Evolutionary conservation across 2,888 invertebrate species (phyloP), one percentile per base, ranked within the genome.

Genomic region (Aromia moschata): DNA sequence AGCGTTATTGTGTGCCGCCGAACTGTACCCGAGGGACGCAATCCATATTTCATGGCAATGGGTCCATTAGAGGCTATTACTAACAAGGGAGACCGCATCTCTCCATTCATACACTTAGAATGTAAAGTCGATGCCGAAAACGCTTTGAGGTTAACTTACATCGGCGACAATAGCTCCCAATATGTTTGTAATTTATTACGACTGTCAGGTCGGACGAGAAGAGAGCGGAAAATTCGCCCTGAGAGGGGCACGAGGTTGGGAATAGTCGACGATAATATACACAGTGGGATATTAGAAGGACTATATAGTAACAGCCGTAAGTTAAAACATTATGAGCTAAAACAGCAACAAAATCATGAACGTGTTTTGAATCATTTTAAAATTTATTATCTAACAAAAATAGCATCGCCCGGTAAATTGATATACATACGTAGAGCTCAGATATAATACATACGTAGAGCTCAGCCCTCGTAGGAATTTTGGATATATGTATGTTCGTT

Each of bases 31-130:
- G 65, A 70, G 74, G 75, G 73, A 71, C 65, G 71, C 69, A 67
- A 72, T 76, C 76, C 76, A 77, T 77, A 77, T 77, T 77, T 77
- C 76, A 77, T 76, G 74, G 77, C 76, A 77, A 77, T 77, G 70
- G 77, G 75, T 75, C 77, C 77, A 77, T 77, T 77, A 77, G 73
- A 73, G 73, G 73, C 77, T 76, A 77, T 77, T 76, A 77, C 75
- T 69, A 71, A 72, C 71, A 65, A 67, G 75, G 72, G 75, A 70
- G 72, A 74, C 69, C 67, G 68, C 59, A 59, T 67, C 65, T 70
- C 62, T 58, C 70, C 72, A 73, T 73, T 71, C 72, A 73, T 40
- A 38, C 46, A 62, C 60, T 57, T 62, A 62, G 58, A 61, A 65
- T 65, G 67, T 64, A 71, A 72, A 72, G 73, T 72, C 74, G 73